Evolutionary conservation across 2,888 invertebrate genomes (phyloP), one percentile per base, ranked within the genome.

Genomic region (Apamea sordens): DNA sequence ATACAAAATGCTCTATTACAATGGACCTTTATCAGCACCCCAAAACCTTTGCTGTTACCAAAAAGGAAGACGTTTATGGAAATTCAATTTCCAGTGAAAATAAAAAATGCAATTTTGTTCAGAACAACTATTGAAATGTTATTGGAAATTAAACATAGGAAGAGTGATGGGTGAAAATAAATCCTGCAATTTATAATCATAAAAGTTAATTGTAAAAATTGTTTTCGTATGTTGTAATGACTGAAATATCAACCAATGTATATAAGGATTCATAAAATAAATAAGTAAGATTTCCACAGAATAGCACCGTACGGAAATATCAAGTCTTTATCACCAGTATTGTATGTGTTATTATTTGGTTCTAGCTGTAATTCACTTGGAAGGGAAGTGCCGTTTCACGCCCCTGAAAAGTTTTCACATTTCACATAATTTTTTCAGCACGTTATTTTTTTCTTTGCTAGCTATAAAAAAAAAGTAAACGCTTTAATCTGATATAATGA

Each of bases 211-310:
- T 28, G n/a, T 47, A 36, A 53, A 59, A 47, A 63, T 47, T 15
- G 5, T 28, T 61, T 56, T 67, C 50, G 24, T 32, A 53, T 70
- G 28, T 50, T 73, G 50, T 59, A 63, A 70, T 72, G 72, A 76
- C 65, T 72, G 64, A 83, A 72, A 69, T 76, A 76, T 79, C 75
- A 79, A 82, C 41, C 36, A 76, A 79, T 71, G 67, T 73, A 53
- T 50, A 81, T 44, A n/a, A 73, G 50, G 18, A 36, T 13, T 64
- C 41, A 36, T 63, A 59, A 74, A 36, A 36, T 73, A n/a, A 32
- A 53, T 79, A 78, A 77, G 73, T 71, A 59, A 71, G 24, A 70
- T 79, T 80, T 76, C 70, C 73, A 82, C 69, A 73, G 47, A 80
- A 76, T 69, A 77, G 77, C 76, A 84, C 77, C 56, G 68, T 79